Base-by-base conservation (phyloP, 2,113 vertebrate genomes). In the Apistogramma diplotaenia region DNA sequence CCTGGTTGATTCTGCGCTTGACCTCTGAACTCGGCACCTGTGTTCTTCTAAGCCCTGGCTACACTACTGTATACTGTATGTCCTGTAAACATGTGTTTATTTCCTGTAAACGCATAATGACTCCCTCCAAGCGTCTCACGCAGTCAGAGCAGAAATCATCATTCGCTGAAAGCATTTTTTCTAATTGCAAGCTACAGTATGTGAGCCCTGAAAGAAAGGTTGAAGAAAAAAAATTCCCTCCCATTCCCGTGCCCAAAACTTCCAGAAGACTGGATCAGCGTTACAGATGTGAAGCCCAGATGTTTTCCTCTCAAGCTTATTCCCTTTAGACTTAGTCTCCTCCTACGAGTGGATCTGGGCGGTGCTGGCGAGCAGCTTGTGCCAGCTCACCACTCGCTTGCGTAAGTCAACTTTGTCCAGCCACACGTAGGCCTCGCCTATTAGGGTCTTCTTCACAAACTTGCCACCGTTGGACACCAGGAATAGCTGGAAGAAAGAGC, bases 401-500 rank as follows among this genome's bases (percentile, higher is more conserved):
- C 97, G 97, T 76, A 99, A 95, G 94, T 99, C 98, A 86, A 99
- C 96, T 94, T 99, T 99, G 94, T 99, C 98, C 90, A 99, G 96
- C 97, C 98, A 99, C 90, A 99, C 96, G 85, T 97, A 99, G 76
- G 98, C 97, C 95, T 99, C 98, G 3, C 98, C 98, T 81, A 99
- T 99, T 90, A 99, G 94, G 35, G 98, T 99, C 95, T 99, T 99
- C 96, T 99, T 99, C 93, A 99, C 95, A 91, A 99, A 99, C 90
- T 99, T 99, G 55, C 98, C 98, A 82, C 97, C 98, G 67, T 98
- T 99, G 79, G 97, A 99, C 78, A 99, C 97, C 84, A 99, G 95
- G 78, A 99, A 96, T 87, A 99, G 97, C 98, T 99, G 93, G 56
- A 35, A 43, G 56, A 35, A 43, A 72, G 16, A 73, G 43, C 21